Percentiles rank a stretch among this genome's conserved stretches.
Conservation (phyloP, 2,888 invertebrate genomes). For the Brachylomia viminalis region DNA sequence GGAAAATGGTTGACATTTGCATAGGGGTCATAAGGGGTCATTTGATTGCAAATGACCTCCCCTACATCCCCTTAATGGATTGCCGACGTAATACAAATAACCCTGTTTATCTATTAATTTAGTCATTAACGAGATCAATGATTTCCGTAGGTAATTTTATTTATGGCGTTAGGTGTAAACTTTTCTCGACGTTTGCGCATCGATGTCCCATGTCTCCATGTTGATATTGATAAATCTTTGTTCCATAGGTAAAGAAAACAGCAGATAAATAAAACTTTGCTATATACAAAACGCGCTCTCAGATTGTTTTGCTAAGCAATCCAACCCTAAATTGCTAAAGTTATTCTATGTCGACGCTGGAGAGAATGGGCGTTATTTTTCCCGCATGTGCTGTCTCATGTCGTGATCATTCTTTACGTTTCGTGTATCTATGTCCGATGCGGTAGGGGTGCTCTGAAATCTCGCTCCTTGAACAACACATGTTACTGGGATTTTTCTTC, state of each 20-base stretch:
- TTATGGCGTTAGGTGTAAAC: too few relatives aligned
- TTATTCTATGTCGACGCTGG: conserved; percentile 71
- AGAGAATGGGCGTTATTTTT: conserved; percentile 80
- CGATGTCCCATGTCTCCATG: too few relatives aligned
- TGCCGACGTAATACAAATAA: too few relatives aligned
- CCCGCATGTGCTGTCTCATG: conserved; percentile 86
- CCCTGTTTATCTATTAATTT: too few relatives aligned
- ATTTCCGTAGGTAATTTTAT: too few relatives aligned
- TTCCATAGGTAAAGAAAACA: neutral
- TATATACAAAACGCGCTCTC: conserved; percentile 24
- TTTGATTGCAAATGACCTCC: too few relatives aligned
- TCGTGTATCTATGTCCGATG: conserved; percentile 78
- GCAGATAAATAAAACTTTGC: conserved; percentile 38
- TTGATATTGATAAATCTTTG: neutral
- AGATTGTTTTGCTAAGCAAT: conserved; percentile 66
- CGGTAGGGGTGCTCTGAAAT: conserved; percentile 47
- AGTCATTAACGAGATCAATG: too few relatives aligned
- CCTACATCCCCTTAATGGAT: too few relatives aligned
- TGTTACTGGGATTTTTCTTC: conserved; percentile 63
- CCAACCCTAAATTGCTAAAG: conserved; percentile 80
- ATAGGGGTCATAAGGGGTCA: too few relatives aligned
- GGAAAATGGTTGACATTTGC: too few relatives aligned
- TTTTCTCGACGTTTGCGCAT: too few relatives aligned
- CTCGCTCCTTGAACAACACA: conserved; percentile 61
- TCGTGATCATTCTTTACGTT: conserved; percentile 88